Conservation (phyloP, 1,140 invertebrate genomes). For the Chrysomallon squamiferum region DNA sequence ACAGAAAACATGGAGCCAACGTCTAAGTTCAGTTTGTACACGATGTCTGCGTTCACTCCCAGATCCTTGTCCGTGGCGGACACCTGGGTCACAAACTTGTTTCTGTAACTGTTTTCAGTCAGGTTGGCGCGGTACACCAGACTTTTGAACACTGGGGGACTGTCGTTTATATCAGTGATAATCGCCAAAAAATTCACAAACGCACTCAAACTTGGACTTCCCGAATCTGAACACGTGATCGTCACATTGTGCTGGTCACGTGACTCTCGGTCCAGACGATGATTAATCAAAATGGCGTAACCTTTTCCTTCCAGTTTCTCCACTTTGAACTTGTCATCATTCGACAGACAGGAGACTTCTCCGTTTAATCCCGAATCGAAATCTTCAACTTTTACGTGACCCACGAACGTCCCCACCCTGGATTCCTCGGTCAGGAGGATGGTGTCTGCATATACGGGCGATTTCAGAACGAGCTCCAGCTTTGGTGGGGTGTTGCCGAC, state of each 20-base stretch:
- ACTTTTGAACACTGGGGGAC: conserved; percentile 33
- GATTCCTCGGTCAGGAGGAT: conserved; percentile 18
- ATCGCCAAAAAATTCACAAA: conserved; percentile 25
- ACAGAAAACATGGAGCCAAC: conserved; percentile 70
- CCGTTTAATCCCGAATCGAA: conserved; percentile 36
- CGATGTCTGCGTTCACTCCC: conserved; percentile 70
- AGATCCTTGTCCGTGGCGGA: conserved; percentile 59
- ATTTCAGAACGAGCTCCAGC: conserved; percentile 15
- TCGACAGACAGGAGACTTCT: conserved; percentile 20
- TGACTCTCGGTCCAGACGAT: conserved; percentile 40
- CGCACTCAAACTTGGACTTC: conserved; percentile 28
- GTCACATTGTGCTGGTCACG: conserved; percentile 25
- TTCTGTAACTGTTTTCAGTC: conserved; percentile 71
- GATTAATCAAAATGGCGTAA: conserved; percentile 33
- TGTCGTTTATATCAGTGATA: conserved; percentile 45
- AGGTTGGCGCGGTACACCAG: conserved; percentile 29
- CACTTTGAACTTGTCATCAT: conserved; percentile 30
- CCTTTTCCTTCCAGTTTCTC: conserved; percentile 23
- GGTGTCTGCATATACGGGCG: conserved; percentile 13
- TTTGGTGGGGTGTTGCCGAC: conserved; percentile 28
- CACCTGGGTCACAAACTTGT: conserved; percentile 20
- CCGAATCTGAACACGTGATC: conserved; percentile 39
- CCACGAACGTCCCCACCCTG: not conserved
- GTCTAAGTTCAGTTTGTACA: conserved; percentile 41
- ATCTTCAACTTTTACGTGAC: conserved; percentile 24